Evolutionary conservation across 1,140 invertebrate genomes (phyloP), one percentile per base, ranked within the genome.

Genomic region (Drosophila azteca): DNA sequence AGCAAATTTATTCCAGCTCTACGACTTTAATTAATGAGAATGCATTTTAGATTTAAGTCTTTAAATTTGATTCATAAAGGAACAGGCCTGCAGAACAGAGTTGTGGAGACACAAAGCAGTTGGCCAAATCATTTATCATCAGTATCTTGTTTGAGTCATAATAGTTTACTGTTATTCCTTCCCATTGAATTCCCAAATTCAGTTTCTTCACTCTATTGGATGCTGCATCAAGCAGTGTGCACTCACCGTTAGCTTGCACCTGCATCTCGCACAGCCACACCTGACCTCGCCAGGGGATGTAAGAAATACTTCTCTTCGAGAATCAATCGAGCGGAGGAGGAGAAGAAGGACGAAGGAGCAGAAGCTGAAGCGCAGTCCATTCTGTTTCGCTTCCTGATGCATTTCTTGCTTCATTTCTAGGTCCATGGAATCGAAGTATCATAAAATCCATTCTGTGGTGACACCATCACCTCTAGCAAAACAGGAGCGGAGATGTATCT

Each of bases 341-440:
- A 2, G 8, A 31, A 9, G 29, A 7, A 9, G 29, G 7, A 29
- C 2, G 29, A 29, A 29, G 29, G 7, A 7, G 6, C 29, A 7
- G 7, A 31, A 31, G 26, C 26, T 29, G 26, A 29, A 29, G 29
- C 29, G 0, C 29, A 31, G 29, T 8, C 29, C 0, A 31, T 31
- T 6, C 53, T 43, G 39, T 54, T 70, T 49, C 52, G 41, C 48
- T 24, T 48, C 26, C 29, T 67, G 61, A 41, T 52, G 58, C 22
- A 35, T 22, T 52, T 63, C 54, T 62, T 41, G 48, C 44, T 57
- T 79, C 77, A 79, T 79, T 79, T 69, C 70, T 79, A 79, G 75
- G 78, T 79, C 77, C 77, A 79, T 76, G 77, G 79, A 79, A 79
- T 79, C 77, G 77, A 79, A 79, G 64, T 60, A 79, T 69, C 77